Percentiles rank a stretch among this genome's conserved stretches.
Conservation (phyloP, 2,888 invertebrate species). For the Pyralis farinalis region DNA sequence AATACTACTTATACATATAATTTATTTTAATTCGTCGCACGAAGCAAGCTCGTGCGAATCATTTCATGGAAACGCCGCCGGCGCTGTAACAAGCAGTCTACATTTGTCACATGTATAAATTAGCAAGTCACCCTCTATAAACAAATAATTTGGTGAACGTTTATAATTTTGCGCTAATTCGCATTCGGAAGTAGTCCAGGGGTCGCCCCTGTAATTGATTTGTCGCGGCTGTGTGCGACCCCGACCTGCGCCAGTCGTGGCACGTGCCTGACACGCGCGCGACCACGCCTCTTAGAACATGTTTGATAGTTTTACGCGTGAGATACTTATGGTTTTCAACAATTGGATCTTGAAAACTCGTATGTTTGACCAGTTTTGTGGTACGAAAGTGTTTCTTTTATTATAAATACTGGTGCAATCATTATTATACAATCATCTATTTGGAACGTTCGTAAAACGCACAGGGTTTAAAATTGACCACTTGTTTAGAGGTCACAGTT, state of each 20-base stretch:
- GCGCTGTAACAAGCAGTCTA: slow-evolving; percentile 20
- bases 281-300: slow-evolving; percentile 35
- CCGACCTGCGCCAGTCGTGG: slow-evolving; percentile 31
- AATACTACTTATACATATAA: too few species aligned
- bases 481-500: too few species aligned
- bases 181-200: slow-evolving; percentile 55
- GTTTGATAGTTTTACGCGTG: slow-evolving; percentile 52
- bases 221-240: slow-evolving; percentile 54
- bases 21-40: too few species aligned
- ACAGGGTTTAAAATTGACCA: too few species aligned
- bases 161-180: slow-evolving; percentile 74
- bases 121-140: slow-evolving; percentile 59
- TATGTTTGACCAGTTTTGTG: not conserved
- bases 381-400: not conserved
- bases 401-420: too few species aligned
- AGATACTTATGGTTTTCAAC: slow-evolving; percentile 27
- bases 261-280: slow-evolving; percentile 47
- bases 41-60: slow-evolving; percentile 12
- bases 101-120: slow-evolving; percentile 51
- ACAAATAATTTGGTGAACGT: slow-evolving; percentile 58
- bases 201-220: slow-evolving; percentile 72
- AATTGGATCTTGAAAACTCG: not conserved
- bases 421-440: too few species aligned
- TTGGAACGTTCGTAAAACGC: too few species aligned
- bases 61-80: not conserved